Base-by-base conservation (phyloP, 1,140 invertebrate genomes). In the Gonatopus flavifemur region DNA sequence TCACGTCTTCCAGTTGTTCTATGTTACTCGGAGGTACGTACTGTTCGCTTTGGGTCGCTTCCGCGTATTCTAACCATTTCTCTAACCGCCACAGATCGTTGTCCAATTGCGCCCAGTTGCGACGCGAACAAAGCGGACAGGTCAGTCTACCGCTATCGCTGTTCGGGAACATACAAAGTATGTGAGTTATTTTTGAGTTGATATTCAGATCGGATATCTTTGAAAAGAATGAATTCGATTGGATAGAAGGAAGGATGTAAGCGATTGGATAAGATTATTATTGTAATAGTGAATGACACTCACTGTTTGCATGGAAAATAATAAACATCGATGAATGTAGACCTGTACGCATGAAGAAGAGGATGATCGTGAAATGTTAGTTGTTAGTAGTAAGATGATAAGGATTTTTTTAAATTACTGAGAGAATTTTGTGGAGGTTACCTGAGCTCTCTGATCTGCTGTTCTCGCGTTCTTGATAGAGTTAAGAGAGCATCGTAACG, bases 31-130 rank as follows among this genome's bases (percentile, higher is more conserved):
- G 88, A 9, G 88, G 84, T 5, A 83, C 73, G 4, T 73, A 68
- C 37, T 89, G 86, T 8, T 83, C 76, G 32, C 84, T 85, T 57
- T 92, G 88, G 0, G 87, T 88, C 35, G 85, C 88, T 74, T 96
- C 91, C 0, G 93, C 90, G 57, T 90, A 88, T 66, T 90, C 87
- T 28, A 96, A 77, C 93, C 93, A 96, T 67, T 91, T 88, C 65
- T 95, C 88, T 57, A 96, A 77, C 46, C 90, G 82, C 89, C 93
- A 94, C 5, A 96, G 77, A 74, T 95, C 91, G 67, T 91, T 88
- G 59, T 91, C 87, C 63, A 95, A 82, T 73, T 95, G 92, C 49
- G 87, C 84, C 90, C 91, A 93, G 72, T 93, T 93, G 49, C 89
- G 84, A 64, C 86, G 85, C 33, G 89, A 90, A 66, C 90, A 93